Conservation (phyloP, 2,113 vertebrate species). For the Lota lota region DNA sequence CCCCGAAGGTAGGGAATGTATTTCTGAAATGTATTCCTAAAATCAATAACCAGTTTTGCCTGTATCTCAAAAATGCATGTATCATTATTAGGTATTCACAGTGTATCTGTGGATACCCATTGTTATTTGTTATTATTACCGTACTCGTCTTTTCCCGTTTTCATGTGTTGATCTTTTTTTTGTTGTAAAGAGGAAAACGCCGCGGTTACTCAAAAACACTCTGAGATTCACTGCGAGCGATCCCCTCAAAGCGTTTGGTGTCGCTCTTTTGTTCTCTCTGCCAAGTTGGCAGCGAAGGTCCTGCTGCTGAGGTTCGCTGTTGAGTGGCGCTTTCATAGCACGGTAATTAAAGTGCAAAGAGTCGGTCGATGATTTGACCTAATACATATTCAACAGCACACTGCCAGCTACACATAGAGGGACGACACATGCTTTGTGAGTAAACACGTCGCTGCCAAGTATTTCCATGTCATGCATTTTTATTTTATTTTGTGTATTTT, state of each 20-base stretch:
- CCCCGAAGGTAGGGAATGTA: constrained; percentile 29
- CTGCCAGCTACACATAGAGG: constrained; percentile 9
- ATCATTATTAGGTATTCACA: too few relatives aligned
- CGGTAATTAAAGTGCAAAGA: constrained; percentile 54
- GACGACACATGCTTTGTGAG: not conserved
- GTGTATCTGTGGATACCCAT: too few relatives aligned
- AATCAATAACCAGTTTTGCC: too few relatives aligned
- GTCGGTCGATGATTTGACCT: constrained; percentile 32
- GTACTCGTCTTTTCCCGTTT: too few relatives aligned
- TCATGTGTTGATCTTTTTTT: too few relatives aligned
- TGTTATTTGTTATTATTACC: too few relatives aligned
- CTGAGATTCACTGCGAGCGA: constrained; percentile 13
- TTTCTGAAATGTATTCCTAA: not conserved
- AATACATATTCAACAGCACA: constrained; percentile 11
- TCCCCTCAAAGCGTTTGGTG: constrained; percentile 15
- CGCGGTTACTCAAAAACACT: not conserved
- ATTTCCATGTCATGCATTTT: not conserved
- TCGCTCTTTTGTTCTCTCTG: not conserved
- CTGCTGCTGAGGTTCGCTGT: constrained; percentile 28
- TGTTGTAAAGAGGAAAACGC: not conserved
- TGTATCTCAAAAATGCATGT: too few relatives aligned
- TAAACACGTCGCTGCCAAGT: not conserved
- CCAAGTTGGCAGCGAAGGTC: constrained; percentile 41
- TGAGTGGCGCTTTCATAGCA: constrained; percentile 28
- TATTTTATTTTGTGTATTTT: too few relatives aligned